Evolutionary conservation across 1,140 invertebrate genomes (phyloP), one percentile per base, ranked within the genome.

Genomic region (Mercenaria mercenaria): DNA sequence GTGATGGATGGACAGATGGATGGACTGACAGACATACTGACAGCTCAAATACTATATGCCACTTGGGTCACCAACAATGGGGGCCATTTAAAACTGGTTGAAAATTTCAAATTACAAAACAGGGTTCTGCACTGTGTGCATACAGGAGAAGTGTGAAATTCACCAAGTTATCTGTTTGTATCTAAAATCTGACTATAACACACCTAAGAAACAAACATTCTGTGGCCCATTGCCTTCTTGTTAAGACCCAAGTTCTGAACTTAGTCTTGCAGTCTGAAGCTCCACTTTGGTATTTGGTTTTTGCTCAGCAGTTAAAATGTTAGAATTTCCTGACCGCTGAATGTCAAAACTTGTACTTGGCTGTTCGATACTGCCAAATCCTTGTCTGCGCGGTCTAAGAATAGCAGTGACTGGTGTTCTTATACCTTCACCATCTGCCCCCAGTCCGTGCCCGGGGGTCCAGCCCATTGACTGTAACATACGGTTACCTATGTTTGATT

Each of bases 381-480:
- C 94, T 47, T 92, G 88, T 47, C 94, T 76, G n/a, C 90, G 84
- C 34, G 89, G 82, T 52, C 92, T 76, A 39, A 90, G 61, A 29
- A 90, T 91, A 37, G 94, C 91, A 34, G 90, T 76, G 11, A 96
- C 79, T 11, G 95, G 95, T 32, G 92, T 91, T 82, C 92, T 91
- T 32, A 95, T 94, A 1, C 95, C 94, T 29, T 79, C 88, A 32
- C 93, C 92, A 26, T 93, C 87, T 29, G 93, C 79, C 39, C 95
- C 95, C 67, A 96, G 90, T 20, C 94, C 95, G 26, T 91, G 92
- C 1, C 96, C 95, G 8, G 96, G 95, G 26, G 90, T 90, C 96
- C 95, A 96, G 13, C 95, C 95, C 94, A 95, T 95, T 39, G 89
- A 94, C 84, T 95, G 93, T 32, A 95, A 89, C 91, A 96, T 94